Evolutionary conservation across 2,888 invertebrate genomes (phyloP).

Genomic region (Brachyopa scutellaris): DNA sequence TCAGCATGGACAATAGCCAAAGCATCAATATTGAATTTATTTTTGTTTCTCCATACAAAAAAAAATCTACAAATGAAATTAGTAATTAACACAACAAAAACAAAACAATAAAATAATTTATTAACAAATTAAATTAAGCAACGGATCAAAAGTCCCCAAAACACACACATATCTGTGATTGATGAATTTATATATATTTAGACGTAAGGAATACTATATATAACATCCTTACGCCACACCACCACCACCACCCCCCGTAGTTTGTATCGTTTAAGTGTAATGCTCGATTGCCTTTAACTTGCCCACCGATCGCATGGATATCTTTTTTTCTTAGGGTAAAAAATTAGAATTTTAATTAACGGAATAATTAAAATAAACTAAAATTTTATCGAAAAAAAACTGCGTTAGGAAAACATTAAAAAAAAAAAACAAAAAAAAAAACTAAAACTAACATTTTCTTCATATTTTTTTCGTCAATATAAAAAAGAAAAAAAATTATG

Average conservation of each 20-base stretch:
- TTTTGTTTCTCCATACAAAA: slow-evolving; percentile 30
- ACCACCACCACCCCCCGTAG: slow-evolving; percentile 53
- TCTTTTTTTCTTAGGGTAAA: slow-evolving; percentile 39
- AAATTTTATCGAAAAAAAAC: slow-evolving; percentile 34
- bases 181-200: slow-evolving; percentile 71
- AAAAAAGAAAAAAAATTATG: slow-evolving; percentile 59
- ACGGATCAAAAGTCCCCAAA: slow-evolving; percentile 70
- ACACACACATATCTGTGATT: slow-evolving; percentile 64
- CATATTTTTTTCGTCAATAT: slow-evolving; percentile 62
- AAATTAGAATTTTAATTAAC: slow-evolving; percentile 61
- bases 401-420: slow-evolving; percentile 2
- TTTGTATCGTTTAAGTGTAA: slow-evolving; percentile 58
- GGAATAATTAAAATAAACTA: slow-evolving; percentile 47
- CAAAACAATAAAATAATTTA: slow-evolving; percentile 35
- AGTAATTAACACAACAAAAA: slow-evolving; percentile 3
- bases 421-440: slow-evolving; percentile 11
- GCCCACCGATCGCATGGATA: slow-evolving; percentile 71
- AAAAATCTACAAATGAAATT: slow-evolving; percentile 12
- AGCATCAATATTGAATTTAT: slow-evolving; percentile 60
- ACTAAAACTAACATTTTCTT: slow-evolving; percentile 39
- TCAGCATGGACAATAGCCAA: slow-evolving; percentile 71
- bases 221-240: slow-evolving; percentile 53
- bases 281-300: slow-evolving; percentile 71
- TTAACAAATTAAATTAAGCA: slow-evolving; percentile 64
- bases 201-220: slow-evolving; percentile 56